These are phyloP conservation scores for Formica aserva DNA, from an alignment of 2,888 invertebrate species.

Conservation along the genomic window DNA sequence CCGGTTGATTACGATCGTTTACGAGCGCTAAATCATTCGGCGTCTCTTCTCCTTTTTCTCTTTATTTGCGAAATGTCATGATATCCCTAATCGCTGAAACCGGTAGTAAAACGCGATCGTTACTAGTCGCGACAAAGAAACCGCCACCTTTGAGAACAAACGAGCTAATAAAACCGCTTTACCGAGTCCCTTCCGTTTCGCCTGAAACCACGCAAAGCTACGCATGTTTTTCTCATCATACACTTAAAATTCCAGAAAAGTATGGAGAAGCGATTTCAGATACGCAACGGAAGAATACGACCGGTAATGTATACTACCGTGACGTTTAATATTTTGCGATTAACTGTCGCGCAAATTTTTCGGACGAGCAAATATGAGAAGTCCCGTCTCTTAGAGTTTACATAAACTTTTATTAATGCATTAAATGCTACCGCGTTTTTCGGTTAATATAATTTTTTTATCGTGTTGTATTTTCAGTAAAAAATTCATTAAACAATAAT, in stretches of 20 bases:
- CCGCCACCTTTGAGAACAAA: constrained; percentile 75
- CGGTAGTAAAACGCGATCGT: constrained; percentile 79
- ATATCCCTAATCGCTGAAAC: constrained; percentile 75
- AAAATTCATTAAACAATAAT: neutral
- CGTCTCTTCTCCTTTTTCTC: constrained; percentile 57
- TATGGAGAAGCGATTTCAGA: constrained; percentile 39
- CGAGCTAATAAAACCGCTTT: constrained; percentile 74
- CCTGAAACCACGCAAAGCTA: constrained; percentile 49
- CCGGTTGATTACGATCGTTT: constrained; percentile 79
- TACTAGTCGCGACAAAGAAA: constrained; percentile 77
- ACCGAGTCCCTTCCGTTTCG: constrained; percentile 68
- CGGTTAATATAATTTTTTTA: neutral
- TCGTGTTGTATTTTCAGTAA: neutral
- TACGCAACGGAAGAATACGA: constrained; percentile 32
- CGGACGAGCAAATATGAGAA: neutral
- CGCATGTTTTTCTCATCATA: constrained; percentile 47
- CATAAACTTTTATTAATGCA: neutral
- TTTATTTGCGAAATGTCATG: constrained; percentile 73
- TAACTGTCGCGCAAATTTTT: constrained; percentile 20
- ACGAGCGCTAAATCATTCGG: constrained; percentile 78
- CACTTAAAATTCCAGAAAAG: constrained; percentile 66
- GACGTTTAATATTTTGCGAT: constrained; percentile 37
- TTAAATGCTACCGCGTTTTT: neutral
- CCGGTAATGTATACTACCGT: constrained; percentile 8
- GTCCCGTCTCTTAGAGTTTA: neutral